Percentiles rank a stretch among this genome's conserved stretches.
phyloP scores from a whole-genome alignment of 2,888 invertebrate species.

The Pediacus dermestoides region DNA sequence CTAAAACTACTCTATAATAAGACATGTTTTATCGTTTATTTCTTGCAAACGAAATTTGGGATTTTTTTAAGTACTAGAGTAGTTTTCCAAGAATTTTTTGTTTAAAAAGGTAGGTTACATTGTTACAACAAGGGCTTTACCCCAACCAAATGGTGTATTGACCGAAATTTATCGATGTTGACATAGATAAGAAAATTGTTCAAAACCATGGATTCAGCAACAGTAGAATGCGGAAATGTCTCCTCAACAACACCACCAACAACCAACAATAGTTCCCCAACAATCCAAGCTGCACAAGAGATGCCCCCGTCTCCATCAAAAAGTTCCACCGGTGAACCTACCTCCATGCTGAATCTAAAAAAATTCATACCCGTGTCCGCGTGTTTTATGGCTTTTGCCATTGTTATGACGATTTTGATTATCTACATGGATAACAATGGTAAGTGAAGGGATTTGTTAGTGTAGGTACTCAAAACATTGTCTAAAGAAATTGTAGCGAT shows the following conservation, averaged over 20 bases:
- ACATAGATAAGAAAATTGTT: no score
- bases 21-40: no score
- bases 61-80: no score
- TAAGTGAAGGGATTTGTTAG: slow-evolving; percentile 42
- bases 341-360: slow-evolving; percentile 13
- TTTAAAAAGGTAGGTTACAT: no score
- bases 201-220: no score
- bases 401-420: slow-evolving; percentile 73
- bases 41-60: no score
- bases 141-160: no score
- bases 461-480: background rate
- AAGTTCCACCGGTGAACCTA: slow-evolving; percentile 24
- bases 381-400: slow-evolving; percentile 75
- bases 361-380: slow-evolving; percentile 59
- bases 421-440: slow-evolving; percentile 80
- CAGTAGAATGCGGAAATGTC: slow-evolving; percentile 24
- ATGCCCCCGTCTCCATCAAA: slow-evolving; percentile 35
- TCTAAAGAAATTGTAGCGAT: slow-evolving; percentile 53
- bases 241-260: slow-evolving; percentile 11
- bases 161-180: no score
- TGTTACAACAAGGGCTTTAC: no score
- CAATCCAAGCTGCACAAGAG: slow-evolving; percentile 26
- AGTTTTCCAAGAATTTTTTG: no score
- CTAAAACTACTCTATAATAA: no score
- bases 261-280: no score